Evolutionary conservation across 1,140 invertebrate genomes (phyloP), one percentile per base, ranked within the genome.

Genomic region (Diachasmimorpha longicaudata): DNA sequence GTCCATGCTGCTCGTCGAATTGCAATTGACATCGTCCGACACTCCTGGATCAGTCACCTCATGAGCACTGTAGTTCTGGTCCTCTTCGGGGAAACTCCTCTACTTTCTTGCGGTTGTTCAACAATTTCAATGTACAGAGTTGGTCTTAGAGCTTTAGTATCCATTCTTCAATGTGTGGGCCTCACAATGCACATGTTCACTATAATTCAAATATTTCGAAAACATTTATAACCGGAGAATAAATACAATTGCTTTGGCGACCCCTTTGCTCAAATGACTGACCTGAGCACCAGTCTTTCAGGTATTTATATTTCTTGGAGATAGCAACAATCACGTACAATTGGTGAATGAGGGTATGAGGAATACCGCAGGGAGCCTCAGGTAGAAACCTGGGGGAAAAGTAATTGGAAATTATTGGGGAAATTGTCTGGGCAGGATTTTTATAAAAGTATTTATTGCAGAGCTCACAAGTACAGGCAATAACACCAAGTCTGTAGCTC

Each of bases 51-150:
- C 48, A 16, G 1, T 19, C 48, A 52, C 6, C 6, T n/a, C 14
- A 52, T 10, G 14, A 2, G 48, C 14, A 52, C 48, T 46, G 44
- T n/a, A 46, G 1, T 52, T 52, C 16, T 52, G 6, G 14, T 19
- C 9, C n/a, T 52, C 48, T 52, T n/a, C 1, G 0, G n/a, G 48
- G 14, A 1, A 1, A 42, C 14, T 46, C n/a, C 44, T 46, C 44
- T 46, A 10, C 4, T 52, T 19, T 2, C 14, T 52, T 16, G n/a
- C 0, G 97, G 97, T 84, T 99, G 96, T 85, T 98, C 97, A 11
- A 94, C 84, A 63, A 99, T 97, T 82, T 93, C 92, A 0, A 97
- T 93, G 82, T 91, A 92, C 0, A 93, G 86, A 5, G 44, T 14
- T 52, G 19, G 1, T 63, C 11, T 13, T 13, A 25, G 10, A 23